Evolutionary conservation across 2,888 invertebrate species (phyloP), one percentile per base, ranked within the genome.

Genomic region (Campoletis raptor): DNA sequence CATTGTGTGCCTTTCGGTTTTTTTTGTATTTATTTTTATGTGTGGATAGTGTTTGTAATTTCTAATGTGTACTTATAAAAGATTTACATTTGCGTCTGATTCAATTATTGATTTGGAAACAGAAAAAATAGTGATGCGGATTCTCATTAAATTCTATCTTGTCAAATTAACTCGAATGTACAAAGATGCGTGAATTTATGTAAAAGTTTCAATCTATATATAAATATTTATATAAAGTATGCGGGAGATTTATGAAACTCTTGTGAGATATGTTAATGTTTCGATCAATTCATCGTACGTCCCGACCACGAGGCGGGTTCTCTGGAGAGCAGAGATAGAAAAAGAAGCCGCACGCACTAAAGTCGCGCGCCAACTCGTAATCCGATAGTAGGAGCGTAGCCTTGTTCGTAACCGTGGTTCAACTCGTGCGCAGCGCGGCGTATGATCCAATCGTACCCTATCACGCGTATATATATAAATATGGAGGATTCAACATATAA

Each of bases 301-400:
- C 15, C 6, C 66, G 37, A 54, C 54, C 21, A 37, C 40, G 42
- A 52, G 45, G n/a, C 21, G n/a, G 12, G 2, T 12, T 78, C 67
- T 40, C 48, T 42, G 61, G 61, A 48, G 30, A 18, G 36, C 24
- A 37, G 8, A 52, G 67, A 78, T 67, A 48, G 72, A 67, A 69
- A 81, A 69, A 64, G 86, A 86, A 86, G 83, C 83, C 81, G 77
- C 83, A 81, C 80, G 73, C 86, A 86, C 72, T 78, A 80, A 48
- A 45, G 61, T 67, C 77, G n/a, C 78, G 18, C 73, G 79, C 83
- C 86, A 83, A 86, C 73, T 78, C 77, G 83, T 86, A 86, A 83
- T 83, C 78, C 83, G 86, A 86, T 86, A 78, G 86, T 83, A 72
- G 40, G 70, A 45, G 24, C 48, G 76, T 64, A 78, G 72, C 77